Percentiles rank a stretch among this genome's conserved stretches.
phyloP scores from a whole-genome alignment of 2,888 invertebrate species.

The Epinotia bilunana region DNA sequence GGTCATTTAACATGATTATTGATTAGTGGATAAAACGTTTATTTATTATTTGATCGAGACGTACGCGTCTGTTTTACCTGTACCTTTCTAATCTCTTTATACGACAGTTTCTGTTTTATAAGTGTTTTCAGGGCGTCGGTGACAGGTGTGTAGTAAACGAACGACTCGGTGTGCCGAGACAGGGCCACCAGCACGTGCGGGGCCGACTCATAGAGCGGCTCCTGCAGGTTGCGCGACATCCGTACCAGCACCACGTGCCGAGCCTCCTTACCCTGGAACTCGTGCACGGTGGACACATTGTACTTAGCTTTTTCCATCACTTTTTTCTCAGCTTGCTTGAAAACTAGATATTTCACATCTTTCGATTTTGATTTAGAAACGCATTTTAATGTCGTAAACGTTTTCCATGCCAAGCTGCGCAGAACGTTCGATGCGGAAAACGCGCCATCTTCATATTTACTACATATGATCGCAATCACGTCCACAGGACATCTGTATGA shows the following conservation, averaged over 20 bases:
- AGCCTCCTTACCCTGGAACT: constrained; percentile 39
- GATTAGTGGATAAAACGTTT: too few relatives aligned
- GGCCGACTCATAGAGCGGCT: constrained; percentile 30
- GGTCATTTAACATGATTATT: too few relatives aligned
- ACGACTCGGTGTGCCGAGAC: constrained; percentile 24
- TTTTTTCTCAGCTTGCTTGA: constrained; percentile 40
- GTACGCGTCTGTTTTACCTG: background rate
- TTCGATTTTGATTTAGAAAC: constrained; percentile 17
- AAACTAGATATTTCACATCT: constrained; percentile 38
- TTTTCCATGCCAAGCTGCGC: constrained; percentile 31
- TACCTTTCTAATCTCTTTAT: constrained; percentile 14
- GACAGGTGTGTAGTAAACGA: constrained; percentile 38
- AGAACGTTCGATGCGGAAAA: constrained; percentile 30
- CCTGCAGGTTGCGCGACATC: constrained; percentile 25
- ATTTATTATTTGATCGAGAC: too few relatives aligned
- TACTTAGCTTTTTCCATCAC: constrained; percentile 31
- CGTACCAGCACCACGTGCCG: constrained; percentile 34
- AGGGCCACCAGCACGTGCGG: constrained; percentile 38
- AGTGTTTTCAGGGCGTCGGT: constrained; percentile 26
- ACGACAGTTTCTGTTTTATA: constrained; percentile 6
- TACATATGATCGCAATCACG: constrained; percentile 25
- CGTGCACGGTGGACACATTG: constrained; percentile 39
- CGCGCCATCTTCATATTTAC: constrained; percentile 27
- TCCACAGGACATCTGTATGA: constrained; percentile 44
- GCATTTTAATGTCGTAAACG: constrained; percentile 15